Percentiles rank a stretch among this genome's conserved stretches.
These are phyloP conservation scores for Monochamus alternatus DNA, from an alignment of 2,888 invertebrate species.

Conservation along the genomic window DNA sequence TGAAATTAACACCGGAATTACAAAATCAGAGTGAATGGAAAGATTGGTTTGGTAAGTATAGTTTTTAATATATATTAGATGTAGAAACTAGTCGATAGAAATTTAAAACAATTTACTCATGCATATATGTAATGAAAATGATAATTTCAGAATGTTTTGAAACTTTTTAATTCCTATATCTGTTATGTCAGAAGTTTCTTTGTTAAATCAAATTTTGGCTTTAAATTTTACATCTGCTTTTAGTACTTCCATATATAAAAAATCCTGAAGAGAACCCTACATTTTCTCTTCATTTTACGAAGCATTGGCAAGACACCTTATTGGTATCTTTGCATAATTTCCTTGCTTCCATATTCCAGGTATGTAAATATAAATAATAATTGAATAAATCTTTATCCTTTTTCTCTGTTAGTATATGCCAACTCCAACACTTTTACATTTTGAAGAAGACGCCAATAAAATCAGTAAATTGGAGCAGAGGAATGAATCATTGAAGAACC, in stretches of 20 bases:
- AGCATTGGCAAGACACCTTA: constrained; percentile 96
- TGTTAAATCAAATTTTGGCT: no score
- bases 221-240: background rate
- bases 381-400: background rate
- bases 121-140: no score
- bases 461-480: constrained; percentile 89
- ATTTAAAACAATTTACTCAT: no score
- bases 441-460: constrained; percentile 88
- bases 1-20: constrained; percentile 88
- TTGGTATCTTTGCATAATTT: constrained; percentile 94
- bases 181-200: no score
- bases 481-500: constrained; percentile 80
- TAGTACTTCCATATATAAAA: constrained; percentile 92
- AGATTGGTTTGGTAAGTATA: constrained; percentile 95
- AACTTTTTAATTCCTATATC: no score
- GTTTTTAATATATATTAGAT: no score
- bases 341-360: constrained; percentile 89
- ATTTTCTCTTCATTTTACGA: constrained; percentile 91
- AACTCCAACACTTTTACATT: constrained; percentile 87
- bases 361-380: constrained; percentile 15
- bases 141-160: no score
- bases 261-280: constrained; percentile 92
- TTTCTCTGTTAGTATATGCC: constrained; percentile 81
- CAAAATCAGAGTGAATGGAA: constrained; percentile 95
- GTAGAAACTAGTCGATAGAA: no score